Evolutionary conservation across 2,797 vertebrate genomes (phyloP).

Genomic region (Coluber constrictor): DNA sequence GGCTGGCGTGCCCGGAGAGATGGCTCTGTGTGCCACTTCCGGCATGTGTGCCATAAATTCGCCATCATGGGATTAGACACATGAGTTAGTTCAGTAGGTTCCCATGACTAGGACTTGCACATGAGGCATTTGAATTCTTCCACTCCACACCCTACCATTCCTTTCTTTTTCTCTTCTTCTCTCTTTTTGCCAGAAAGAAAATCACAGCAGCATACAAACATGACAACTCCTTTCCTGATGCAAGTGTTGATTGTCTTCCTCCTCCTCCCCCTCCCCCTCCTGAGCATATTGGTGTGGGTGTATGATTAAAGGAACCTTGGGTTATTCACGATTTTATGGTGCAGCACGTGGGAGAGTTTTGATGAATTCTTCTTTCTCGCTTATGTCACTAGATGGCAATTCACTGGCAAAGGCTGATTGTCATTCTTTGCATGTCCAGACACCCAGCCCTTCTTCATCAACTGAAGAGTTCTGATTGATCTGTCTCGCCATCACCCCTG

Average conservation of each 20-base stretch:
- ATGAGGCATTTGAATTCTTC: not conserved
- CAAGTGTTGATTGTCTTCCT: constrained; percentile 52
- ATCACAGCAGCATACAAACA: not conserved
- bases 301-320: constrained; percentile 50
- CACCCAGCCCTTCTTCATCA: constrained; percentile 66
- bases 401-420: constrained; percentile 45
- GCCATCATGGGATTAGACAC: not conserved
- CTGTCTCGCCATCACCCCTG: not conserved
- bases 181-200: constrained; percentile 19
- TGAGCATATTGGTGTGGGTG: constrained; percentile 26
- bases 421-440: constrained; percentile 52
- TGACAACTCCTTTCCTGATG: constrained; percentile 33
- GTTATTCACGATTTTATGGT: constrained; percentile 1
- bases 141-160: not conserved
- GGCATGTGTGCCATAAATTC: too few relatives aligned
- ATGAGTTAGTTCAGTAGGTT: not conserved
- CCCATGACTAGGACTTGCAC: not conserved
- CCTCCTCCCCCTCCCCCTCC: constrained; percentile 26
- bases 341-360: not conserved
- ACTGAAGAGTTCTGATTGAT: constrained; percentile 55
- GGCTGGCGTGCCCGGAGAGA: too few relatives aligned
- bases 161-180: not conserved
- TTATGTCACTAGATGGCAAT: constrained; percentile 55
- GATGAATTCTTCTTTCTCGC: not conserved
- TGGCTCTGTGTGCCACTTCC: too few relatives aligned